Conservation (phyloP, 2,888 invertebrate species). For the Iselma pallidipennis region DNA sequence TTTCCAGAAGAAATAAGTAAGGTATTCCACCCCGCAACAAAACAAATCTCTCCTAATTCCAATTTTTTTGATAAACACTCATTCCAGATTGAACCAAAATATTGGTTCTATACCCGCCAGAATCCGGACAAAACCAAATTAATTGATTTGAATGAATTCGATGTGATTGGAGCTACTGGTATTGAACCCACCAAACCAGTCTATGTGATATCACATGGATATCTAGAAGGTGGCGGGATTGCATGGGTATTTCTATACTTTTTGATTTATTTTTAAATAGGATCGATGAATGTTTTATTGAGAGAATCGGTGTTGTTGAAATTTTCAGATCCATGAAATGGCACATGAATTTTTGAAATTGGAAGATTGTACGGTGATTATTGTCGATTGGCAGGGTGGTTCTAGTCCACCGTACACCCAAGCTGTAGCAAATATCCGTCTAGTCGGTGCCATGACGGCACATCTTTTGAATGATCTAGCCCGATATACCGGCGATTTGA, state of each 20-base stretch:
- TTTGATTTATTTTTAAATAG: background rate
- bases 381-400: slow-evolving; percentile 86
- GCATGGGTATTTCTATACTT: slow-evolving; percentile 66
- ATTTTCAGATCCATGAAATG: slow-evolving; percentile 68
- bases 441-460: slow-evolving; percentile 83
- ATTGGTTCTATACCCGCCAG: slow-evolving; percentile 62
- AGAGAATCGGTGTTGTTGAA: too few species aligned
- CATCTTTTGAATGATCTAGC: slow-evolving; percentile 63
- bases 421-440: slow-evolving; percentile 87
- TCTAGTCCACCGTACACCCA: slow-evolving; percentile 88
- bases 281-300: too few species aligned
- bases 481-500: slow-evolving; percentile 50
- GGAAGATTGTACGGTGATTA: slow-evolving; percentile 73
- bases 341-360: slow-evolving; percentile 72
- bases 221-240: slow-evolving; percentile 80
- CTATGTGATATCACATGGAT: slow-evolving; percentile 84
- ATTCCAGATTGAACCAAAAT: slow-evolving; percentile 64
- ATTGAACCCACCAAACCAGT: slow-evolving; percentile 68
- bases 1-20: slow-evolving; percentile 75
- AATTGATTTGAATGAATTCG: slow-evolving; percentile 69
- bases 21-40: too few species aligned
- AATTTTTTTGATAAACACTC: too few species aligned
- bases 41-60: too few species aligned
- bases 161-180: slow-evolving; percentile 65
- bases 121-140: slow-evolving; percentile 61